These are phyloP conservation scores for Nipponia nippon DNA, from an alignment of 2,113 vertebrate genomes.

Conservation along the genomic window DNA sequence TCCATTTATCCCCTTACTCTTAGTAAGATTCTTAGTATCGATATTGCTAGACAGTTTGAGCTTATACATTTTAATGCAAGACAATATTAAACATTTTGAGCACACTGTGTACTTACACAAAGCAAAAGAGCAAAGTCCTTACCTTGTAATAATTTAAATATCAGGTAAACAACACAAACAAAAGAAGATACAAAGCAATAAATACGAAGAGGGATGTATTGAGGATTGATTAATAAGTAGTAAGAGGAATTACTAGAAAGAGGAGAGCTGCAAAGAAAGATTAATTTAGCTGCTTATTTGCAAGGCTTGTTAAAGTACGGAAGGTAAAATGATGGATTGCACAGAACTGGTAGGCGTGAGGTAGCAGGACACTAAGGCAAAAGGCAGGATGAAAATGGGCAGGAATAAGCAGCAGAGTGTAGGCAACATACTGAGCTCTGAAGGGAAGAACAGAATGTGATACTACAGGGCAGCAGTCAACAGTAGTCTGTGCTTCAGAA, in stretches of 20 bases:
- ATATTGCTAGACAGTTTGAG: background rate
- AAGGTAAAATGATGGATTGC: background rate
- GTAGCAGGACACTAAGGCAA: background rate
- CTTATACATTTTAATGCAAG: background rate
- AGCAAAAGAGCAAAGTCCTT: background rate
- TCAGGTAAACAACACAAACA: background rate
- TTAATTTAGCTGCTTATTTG: background rate
- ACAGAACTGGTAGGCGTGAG: background rate
- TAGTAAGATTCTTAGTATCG: background rate
- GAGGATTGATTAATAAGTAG: background rate
- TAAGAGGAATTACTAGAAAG: background rate
- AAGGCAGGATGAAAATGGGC: background rate
- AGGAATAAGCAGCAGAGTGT: background rate
- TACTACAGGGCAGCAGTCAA: background rate
- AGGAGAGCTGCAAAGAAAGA: background rate
- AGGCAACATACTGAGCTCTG: background rate
- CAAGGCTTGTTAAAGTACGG: background rate
- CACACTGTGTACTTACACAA: background rate
- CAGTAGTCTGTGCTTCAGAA: background rate
- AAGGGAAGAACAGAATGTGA: background rate
- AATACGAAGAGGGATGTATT: fast-evolving
- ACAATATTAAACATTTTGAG: background rate
- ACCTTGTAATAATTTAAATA: background rate
- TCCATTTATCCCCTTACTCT: background rate
- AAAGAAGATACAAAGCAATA: background rate